phyloP scores from a whole-genome alignment of 2,888 invertebrate genomes.

The Nycteola revayana region DNA sequence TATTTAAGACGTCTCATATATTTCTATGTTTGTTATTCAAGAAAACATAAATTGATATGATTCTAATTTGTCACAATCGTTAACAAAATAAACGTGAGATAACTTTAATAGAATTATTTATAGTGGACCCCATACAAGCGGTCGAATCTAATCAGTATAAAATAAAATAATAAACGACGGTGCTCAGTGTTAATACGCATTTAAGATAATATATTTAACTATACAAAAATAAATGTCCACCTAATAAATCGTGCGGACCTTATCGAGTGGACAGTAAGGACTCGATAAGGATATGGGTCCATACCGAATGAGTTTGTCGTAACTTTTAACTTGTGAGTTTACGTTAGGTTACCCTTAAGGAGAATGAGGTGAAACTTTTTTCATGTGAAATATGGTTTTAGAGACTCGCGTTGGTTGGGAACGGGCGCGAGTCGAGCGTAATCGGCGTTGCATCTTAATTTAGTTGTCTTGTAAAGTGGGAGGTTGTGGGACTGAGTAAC shows the following conservation, averaged over 20 bases:
- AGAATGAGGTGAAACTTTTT: constrained; percentile 24
- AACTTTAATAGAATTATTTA: constrained; percentile 19
- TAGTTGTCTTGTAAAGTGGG: constrained; percentile 77
- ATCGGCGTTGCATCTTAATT: constrained; percentile 80
- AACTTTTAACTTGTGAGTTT: constrained; percentile 47
- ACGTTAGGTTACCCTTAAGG: constrained; percentile 41
- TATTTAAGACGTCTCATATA: too few species aligned
- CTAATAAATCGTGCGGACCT: constrained; percentile 74
- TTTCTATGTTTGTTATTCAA: too few species aligned
- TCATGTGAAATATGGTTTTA: constrained; percentile 30
- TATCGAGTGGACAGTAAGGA: constrained; percentile 75
- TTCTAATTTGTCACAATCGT: constrained; percentile 1
- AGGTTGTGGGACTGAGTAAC: constrained; percentile 60
- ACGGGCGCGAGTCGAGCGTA: constrained; percentile 56
- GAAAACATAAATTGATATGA: neutral
- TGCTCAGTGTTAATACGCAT: constrained; percentile 78
- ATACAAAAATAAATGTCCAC: constrained; percentile 76
- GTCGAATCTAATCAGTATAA: constrained; percentile 53
- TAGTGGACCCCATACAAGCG: constrained; percentile 20
- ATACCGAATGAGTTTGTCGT: constrained; percentile 43
- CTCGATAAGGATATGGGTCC: constrained; percentile 64
- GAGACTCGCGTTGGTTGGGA: constrained; percentile 44
- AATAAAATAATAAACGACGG: constrained; percentile 62
- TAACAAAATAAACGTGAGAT: constrained; percentile 9
- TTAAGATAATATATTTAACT: constrained; percentile 80